These are phyloP conservation scores for Antrozous pallidus DNA, from an alignment of 2,797 vertebrate species.

Conservation along the genomic window DNA sequence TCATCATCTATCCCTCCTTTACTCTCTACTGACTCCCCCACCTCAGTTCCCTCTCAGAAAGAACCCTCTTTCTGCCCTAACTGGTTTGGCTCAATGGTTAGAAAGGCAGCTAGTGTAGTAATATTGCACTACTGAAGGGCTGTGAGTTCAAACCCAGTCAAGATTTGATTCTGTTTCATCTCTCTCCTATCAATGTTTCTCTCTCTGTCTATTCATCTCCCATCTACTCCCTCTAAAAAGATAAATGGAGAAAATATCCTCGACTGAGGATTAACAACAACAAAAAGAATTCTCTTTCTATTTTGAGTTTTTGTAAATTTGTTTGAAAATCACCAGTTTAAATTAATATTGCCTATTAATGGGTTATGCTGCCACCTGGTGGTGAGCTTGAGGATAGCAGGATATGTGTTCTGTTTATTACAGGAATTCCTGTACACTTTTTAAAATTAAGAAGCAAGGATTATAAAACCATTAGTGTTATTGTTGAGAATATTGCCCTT, in stretches of 20 bases:
- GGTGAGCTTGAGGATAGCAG: constrained; percentile 22
- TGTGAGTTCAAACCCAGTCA: too few relatives aligned
- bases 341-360: constrained; percentile 57
- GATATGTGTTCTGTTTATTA: background rate
- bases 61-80: background rate
- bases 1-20: background rate
- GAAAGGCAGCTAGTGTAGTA: too few relatives aligned
- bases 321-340: constrained; percentile 52
- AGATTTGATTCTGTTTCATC: too few relatives aligned
- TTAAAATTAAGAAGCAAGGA: background rate
- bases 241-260: too few relatives aligned
- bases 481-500: background rate
- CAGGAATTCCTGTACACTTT: background rate
- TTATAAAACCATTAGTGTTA: background rate
- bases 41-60: background rate
- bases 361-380: constrained; percentile 65
- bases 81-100: too few relatives aligned
- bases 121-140: too few relatives aligned
- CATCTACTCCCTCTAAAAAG: too few relatives aligned
- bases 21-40: background rate
- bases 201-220: too few relatives aligned
- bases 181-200: too few relatives aligned
- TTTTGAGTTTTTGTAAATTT: constrained; percentile 20
- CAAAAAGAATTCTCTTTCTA: background rate
- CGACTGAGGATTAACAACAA: background rate